A percentile compares a stretch with the other conserved stretches of the same genome.
phyloP scores from a whole-genome alignment of 2,797 vertebrate species.

The Sebastes itinus region DNA sequence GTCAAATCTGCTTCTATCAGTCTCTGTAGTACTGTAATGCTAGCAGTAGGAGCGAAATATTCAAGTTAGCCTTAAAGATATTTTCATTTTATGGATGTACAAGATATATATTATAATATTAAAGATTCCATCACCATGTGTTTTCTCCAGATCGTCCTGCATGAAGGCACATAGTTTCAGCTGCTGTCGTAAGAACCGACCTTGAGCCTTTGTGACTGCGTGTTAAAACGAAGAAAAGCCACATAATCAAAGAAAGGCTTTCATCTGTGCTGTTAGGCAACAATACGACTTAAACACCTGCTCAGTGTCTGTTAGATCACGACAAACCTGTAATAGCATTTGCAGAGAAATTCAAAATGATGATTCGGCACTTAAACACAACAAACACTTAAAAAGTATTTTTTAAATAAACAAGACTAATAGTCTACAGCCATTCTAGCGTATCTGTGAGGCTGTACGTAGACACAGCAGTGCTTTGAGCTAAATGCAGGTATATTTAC shows the following conservation, averaged over 20 bases:
- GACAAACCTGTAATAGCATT: background rate
- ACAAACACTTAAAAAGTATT: no score
- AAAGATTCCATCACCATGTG: background rate
- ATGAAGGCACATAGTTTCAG: background rate
- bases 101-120: background rate
- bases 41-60: background rate
- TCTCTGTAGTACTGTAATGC: background rate
- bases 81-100: background rate
- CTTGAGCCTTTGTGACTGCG: slow-evolving; percentile 3
- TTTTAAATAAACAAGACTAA: background rate
- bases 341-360: background rate
- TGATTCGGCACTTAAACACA: background rate
- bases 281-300: background rate
- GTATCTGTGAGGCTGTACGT: background rate
- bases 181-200: background rate
- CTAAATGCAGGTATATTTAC: background rate
- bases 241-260: background rate
- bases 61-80: background rate
- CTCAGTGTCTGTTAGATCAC: background rate
- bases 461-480: background rate
- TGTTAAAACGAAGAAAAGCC: slow-evolving; percentile 2
- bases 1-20: background rate
- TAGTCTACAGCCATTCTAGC: background rate
- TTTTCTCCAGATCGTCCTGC: background rate
- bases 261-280: background rate